These are phyloP conservation scores for Coenobita brevimanus DNA, from an alignment of 1,140 invertebrate species.

Conservation along the genomic window DNA sequence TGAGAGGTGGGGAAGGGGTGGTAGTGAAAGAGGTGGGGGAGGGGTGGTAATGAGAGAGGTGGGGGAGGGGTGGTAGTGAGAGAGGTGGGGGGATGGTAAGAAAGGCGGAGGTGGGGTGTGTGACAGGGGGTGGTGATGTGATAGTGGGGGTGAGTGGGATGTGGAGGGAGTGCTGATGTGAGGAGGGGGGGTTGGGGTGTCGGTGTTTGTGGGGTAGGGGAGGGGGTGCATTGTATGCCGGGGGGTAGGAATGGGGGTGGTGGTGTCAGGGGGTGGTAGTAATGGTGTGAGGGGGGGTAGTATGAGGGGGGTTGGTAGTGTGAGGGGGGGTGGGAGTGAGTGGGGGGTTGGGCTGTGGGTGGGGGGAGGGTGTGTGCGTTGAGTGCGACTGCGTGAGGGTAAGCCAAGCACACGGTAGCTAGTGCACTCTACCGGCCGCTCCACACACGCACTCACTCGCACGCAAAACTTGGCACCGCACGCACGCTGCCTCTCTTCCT, in stretches of 20 bases:
- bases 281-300: too few relatives aligned
- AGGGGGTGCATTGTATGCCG: not conserved
- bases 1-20: too few relatives aligned
- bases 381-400: too few relatives aligned
- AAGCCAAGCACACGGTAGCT: conserved; percentile 14
- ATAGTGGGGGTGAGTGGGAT: too few relatives aligned
- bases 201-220: not conserved
- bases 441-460: conserved; percentile 14
- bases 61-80: too few relatives aligned
- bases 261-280: too few relatives aligned
- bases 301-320: too few relatives aligned
- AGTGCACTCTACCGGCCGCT: conserved; percentile 30
- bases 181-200: not conserved
- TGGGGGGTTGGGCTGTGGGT: too few relatives aligned
- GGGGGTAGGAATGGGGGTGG: not conserved
- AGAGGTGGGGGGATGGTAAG: not conserved
- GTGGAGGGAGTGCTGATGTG: not conserved
- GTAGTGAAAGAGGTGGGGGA: too few relatives aligned
- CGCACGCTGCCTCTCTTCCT: not conserved
- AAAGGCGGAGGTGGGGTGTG: not conserved
- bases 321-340: too few relatives aligned
- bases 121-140: not conserved
- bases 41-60: too few relatives aligned
- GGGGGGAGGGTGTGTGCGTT: too few relatives aligned
- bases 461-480: not conserved